Percentiles rank a stretch among this genome's conserved stretches.
These are phyloP conservation scores for Pelvicachromis taeniatus DNA, from an alignment of 2,113 vertebrate species.

Conservation along the genomic window DNA sequence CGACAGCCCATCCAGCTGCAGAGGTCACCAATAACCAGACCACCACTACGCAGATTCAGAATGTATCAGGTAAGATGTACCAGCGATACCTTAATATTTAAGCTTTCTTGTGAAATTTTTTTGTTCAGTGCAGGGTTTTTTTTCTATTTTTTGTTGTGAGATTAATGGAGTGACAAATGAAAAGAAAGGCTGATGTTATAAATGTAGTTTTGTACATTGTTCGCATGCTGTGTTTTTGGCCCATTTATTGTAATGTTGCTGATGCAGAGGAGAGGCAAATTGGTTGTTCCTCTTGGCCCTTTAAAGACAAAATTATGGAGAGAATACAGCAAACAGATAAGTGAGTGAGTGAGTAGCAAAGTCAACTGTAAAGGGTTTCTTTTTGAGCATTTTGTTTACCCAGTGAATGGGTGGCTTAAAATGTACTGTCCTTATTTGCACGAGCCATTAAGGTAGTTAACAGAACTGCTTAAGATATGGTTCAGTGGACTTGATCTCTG, in stretches of 20 bases:
- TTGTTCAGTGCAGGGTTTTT: not conserved
- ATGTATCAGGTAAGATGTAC: slow-evolving; percentile 82
- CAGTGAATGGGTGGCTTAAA: not conserved
- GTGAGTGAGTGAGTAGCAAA: not conserved
- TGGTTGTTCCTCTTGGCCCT: not conserved
- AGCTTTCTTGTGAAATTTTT: not conserved
- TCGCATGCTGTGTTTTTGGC: not conserved
- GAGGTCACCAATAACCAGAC: slow-evolving; percentile 59
- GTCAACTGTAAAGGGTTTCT: not conserved
- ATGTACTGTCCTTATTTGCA: not conserved
- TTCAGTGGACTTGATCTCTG: not conserved
- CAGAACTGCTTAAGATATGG: not conserved
- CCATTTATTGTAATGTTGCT: not conserved
- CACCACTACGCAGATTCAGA: slow-evolving; percentile 69
- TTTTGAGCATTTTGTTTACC: not conserved
- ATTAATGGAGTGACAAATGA: not conserved
- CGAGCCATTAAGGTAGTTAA: not conserved
- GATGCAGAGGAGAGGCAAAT: not conserved
- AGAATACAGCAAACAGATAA: not conserved
- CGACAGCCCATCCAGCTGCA: slow-evolving; percentile 47
- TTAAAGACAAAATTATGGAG: not conserved
- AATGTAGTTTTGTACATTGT: not conserved
- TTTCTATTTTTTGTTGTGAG: not conserved
- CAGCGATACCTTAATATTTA: not conserved
- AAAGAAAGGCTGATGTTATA: not conserved